These are phyloP conservation scores for Enteromius unitaeniatus DNA, from an alignment of 2,797 vertebrate species.

Conservation along the genomic window DNA sequence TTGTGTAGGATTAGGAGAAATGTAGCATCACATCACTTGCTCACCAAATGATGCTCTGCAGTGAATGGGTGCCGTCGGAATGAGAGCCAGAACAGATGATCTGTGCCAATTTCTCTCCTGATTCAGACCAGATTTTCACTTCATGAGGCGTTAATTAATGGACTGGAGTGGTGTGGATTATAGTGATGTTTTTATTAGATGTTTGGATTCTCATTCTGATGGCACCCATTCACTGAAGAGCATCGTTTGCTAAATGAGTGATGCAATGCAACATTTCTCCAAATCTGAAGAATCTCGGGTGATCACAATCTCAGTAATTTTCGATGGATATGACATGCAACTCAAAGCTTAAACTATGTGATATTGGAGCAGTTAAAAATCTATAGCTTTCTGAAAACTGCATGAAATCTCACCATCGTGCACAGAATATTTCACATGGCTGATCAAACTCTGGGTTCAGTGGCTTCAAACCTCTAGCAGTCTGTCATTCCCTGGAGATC, in stretches of 20 bases:
- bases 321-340: not conserved
- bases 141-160: not conserved
- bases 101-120: no score
- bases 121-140: no score
- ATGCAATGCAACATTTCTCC: not conserved
- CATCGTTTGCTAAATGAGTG: not conserved
- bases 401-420: not conserved
- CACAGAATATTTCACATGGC: not conserved
- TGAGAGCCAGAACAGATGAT: no score
- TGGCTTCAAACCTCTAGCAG: not conserved
- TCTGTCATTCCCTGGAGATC: conserved; percentile 5
- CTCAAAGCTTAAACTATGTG: not conserved
- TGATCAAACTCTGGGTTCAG: not conserved
- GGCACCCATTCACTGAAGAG: not conserved
- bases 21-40: no score
- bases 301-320: not conserved
- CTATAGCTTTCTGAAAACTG: conserved; percentile 1
- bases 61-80: no score
- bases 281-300: not conserved
- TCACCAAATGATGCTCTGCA: no score
- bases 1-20: no score
- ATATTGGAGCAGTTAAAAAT: conserved; percentile 5
- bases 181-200: not conserved
- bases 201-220: not conserved
- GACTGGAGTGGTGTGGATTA: no score